Evolutionary conservation across 2,797 vertebrate species (phyloP).

Genomic region (Steatocranus sp.): DNA sequence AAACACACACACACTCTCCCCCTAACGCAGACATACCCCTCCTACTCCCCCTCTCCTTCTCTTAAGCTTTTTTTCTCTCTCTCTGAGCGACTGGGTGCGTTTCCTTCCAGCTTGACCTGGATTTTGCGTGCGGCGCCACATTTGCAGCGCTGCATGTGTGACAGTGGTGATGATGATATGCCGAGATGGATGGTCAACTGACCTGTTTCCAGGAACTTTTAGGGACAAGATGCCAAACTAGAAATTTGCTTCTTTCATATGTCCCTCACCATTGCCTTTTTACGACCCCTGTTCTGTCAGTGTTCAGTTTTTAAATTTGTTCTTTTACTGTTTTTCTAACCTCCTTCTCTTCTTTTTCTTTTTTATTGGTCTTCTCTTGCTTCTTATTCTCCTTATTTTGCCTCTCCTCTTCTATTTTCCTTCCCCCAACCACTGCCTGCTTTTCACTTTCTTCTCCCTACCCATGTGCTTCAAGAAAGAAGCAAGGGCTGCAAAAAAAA

Average conservation of each 20-base stretch:
- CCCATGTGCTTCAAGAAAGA: conserved; percentile 2
- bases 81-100: conserved; percentile 35
- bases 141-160: conserved; percentile 41
- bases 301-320: background rate
- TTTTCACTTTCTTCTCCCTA: background rate
- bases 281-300: background rate
- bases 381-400: background rate
- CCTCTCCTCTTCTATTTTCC: background rate
- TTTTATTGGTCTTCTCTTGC: background rate
- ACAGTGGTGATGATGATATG: conserved; percentile 27
- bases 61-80: conserved; percentile 33
- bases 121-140: conserved; percentile 38
- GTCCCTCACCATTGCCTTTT: background rate
- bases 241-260: background rate
- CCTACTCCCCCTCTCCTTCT: conserved; percentile 28
- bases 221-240: background rate
- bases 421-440: background rate
- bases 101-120: conserved; percentile 73
- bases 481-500: background rate
- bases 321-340: background rate
- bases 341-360: background rate
- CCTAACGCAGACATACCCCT: conserved; percentile 33
- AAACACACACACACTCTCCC: background rate
- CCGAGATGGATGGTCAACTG: conserved; percentile 41
- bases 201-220: conserved; percentile 40